A percentile compares a stretch with the other conserved stretches of the same genome.
phyloP scores from a whole-genome alignment of 2,797 vertebrate species.

The Numenius phaeopus region DNA sequence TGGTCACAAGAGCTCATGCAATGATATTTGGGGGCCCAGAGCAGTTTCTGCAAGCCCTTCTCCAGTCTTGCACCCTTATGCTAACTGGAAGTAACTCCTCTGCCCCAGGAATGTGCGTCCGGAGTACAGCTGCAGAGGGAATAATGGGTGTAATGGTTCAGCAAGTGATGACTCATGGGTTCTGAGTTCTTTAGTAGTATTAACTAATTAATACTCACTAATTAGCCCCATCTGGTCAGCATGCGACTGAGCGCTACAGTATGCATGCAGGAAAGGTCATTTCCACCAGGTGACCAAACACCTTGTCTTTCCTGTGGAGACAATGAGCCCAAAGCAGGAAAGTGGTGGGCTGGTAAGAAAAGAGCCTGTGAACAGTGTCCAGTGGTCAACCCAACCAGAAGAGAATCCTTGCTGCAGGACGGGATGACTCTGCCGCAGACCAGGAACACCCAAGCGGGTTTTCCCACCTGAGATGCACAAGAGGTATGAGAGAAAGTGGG shows the following conservation, averaged over 20 bases:
- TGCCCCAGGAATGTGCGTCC: background rate
- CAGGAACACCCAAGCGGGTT: background rate
- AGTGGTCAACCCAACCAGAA: background rate
- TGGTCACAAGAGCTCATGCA: background rate
- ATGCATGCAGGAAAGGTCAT: background rate
- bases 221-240: background rate
- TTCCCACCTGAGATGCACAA: background rate
- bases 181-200: background rate
- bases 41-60: background rate
- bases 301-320: background rate
- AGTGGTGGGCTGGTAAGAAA: background rate
- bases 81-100: background rate
- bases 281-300: background rate
- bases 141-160: background rate
- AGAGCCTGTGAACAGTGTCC: background rate
- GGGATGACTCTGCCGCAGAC: background rate
- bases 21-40: background rate
- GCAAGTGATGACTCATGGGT: background rate
- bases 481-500: background rate
- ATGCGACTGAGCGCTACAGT: background rate
- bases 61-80: background rate
- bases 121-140: background rate
- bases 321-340: background rate
- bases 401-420: accelerated
- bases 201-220: background rate